A percentile compares a stretch with the other conserved stretches of the same genome.
These are phyloP conservation scores for Intellagama lesueurii DNA, from an alignment of 2,797 vertebrate species.

Conservation along the genomic window DNA sequence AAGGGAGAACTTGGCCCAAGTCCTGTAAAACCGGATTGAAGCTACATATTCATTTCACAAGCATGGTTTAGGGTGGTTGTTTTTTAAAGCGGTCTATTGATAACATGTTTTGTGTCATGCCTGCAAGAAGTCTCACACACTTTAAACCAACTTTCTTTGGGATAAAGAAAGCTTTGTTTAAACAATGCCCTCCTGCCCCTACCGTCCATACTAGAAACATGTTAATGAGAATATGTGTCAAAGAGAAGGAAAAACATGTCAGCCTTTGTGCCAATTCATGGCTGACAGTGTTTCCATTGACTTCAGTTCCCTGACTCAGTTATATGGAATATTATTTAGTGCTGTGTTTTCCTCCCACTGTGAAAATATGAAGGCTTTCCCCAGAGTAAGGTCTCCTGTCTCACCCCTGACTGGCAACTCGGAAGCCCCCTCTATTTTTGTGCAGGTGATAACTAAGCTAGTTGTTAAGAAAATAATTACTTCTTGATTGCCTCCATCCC, in stretches of 20 bases:
- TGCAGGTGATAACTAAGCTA: conserved; percentile 44
- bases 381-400: not conserved
- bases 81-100: not conserved
- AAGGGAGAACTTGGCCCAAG: not conserved
- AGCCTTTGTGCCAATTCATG: conserved; percentile 36
- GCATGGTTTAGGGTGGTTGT: not conserved
- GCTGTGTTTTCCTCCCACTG: conserved; percentile 20
- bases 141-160: conserved; percentile 14
- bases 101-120: not conserved
- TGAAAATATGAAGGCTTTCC: conserved; percentile 26
- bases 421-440: conserved; percentile 46
- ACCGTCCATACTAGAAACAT: conserved; percentile 5
- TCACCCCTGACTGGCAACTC: conserved; percentile 8
- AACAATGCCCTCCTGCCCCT: rapidly evolving
- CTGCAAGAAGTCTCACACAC: not conserved
- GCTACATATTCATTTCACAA: conserved; percentile 27
- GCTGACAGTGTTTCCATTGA: conserved; percentile 47
- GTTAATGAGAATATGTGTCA: conserved; percentile 12
- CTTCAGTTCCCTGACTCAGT: conserved; percentile 48
- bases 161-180: conserved; percentile 16
- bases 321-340: conserved; percentile 31
- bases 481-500: conserved; percentile 61
- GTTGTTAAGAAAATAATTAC: conserved; percentile 63
- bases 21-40: conserved; percentile 49
- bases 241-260: conserved; percentile 41